phyloP scores from a whole-genome alignment of 1,140 invertebrate genomes.

The Caenorhabditis remanei region DNA sequence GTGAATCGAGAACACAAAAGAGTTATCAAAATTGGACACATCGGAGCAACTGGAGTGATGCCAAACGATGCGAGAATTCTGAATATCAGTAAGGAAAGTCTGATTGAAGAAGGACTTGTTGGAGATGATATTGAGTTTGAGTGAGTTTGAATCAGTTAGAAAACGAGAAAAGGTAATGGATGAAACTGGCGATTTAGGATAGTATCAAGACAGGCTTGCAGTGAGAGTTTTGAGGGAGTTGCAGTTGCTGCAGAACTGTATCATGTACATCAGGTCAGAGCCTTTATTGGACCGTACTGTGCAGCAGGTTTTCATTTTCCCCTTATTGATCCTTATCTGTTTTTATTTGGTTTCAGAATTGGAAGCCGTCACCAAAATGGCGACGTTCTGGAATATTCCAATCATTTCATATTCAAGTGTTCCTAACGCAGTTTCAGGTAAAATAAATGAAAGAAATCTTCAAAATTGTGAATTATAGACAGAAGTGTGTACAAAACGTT shows the following conservation, averaged over 20 bases:
- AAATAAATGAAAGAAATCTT: neutral
- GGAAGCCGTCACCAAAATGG: conserved; percentile 77
- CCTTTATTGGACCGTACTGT: conserved; percentile 75
- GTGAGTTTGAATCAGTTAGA: conserved; percentile 58
- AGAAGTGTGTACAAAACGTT: conserved; percentile 76
- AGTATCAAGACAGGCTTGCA: conserved; percentile 70
- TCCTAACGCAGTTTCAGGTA: conserved; percentile 66
- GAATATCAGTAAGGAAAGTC: conserved; percentile 69
- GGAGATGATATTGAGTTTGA: conserved; percentile 74
- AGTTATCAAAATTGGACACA: conserved; percentile 70
- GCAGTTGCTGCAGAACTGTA: conserved; percentile 76
- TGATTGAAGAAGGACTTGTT: conserved; percentile 74
- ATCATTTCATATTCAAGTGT: conserved; percentile 75
- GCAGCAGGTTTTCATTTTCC: conserved; percentile 59
- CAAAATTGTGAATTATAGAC: conserved; percentile 59
- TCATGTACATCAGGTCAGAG: conserved; percentile 71
- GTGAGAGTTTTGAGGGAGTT: conserved; percentile 74
- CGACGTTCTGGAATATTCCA: conserved; percentile 77
- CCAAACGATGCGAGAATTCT: conserved; percentile 73
- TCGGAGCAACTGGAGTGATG: conserved; percentile 71
- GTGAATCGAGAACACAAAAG: conserved; percentile 60
- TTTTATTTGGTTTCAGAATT: conserved; percentile 67
- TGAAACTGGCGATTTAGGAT: conserved; percentile 68
- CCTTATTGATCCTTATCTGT: neutral
- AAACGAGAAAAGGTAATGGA: neutral